Evolutionary conservation across 2,797 vertebrate genomes (phyloP), one percentile per base, ranked within the genome.

Genomic region (Dallia pectoralis): DNA sequence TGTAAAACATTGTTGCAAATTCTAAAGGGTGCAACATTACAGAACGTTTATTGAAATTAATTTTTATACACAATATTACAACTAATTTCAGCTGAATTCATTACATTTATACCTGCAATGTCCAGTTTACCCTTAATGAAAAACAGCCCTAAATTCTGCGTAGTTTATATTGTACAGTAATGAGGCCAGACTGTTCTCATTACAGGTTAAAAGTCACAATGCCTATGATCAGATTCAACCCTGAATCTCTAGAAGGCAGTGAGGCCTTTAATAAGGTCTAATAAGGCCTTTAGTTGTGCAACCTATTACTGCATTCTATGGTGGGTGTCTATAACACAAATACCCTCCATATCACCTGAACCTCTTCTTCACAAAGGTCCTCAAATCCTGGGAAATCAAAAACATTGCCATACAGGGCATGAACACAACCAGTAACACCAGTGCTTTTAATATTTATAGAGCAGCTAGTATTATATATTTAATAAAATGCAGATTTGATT

Each of bases 231-330:
- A 44, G 40, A 4, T 44, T 44, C 8, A 44, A 44, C 12, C 40
- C n/a, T 80, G 77, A 84, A 78, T 64, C 59, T 76, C 61, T 65
- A 72, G 79, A 82, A 85, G 80, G 82, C 79, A 79, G 82, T 82
- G 82, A 83, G 77, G 80, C 62, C 78, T 67, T 75, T 44, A n/a
- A n/a, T n/a, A n/a, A n/a, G n/a, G n/a, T n/a, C n/a, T n/a, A n/a
- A n/a, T n/a, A n/a, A n/a, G n/a, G n/a, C n/a, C n/a, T n/a, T n/a
- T n/a, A n/a, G 66, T 75, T 71, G 84, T 89, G 80, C 83, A 88
- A 77, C 83, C 79, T 82, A 73, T 64, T 80, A 87, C 76, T 84
- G 85, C 77, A 80, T 76, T 82, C 75, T 77, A 81, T 79, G 76
- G 77, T 81, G 79, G 80, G 79, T 33, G 48, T 53, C 32, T 53